phyloP scores from a whole-genome alignment of 2,797 vertebrate species.

The Nyctibius grandis region DNA sequence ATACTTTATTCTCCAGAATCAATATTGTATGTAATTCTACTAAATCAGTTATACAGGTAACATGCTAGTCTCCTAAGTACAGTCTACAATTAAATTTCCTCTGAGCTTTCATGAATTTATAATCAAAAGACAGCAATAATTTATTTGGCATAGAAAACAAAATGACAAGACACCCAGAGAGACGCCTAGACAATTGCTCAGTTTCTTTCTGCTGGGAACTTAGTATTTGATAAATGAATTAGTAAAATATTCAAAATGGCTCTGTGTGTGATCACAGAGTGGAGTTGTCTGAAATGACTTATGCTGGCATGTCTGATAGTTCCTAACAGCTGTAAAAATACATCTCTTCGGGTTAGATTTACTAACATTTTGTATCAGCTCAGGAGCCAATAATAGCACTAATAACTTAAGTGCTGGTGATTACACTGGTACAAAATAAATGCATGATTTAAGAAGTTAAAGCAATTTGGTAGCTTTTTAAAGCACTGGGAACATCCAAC shows the following conservation, averaged over 20 bases:
- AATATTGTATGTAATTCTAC: neutral
- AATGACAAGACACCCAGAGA: neutral
- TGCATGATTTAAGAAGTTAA: neutral
- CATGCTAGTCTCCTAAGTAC: neutral
- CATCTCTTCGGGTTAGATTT: neutral
- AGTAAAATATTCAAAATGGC: neutral
- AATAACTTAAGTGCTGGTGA: conserved; percentile 18
- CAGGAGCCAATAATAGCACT: neutral
- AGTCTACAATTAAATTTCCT: conserved; percentile 4
- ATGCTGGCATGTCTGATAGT: neutral
- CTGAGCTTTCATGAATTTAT: neutral
- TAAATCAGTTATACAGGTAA: neutral
- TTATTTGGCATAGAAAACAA: conserved; percentile 4
- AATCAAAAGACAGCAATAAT: conserved; percentile 6
- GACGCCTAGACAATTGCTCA: neutral
- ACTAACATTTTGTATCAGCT: neutral
- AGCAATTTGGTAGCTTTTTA: neutral
- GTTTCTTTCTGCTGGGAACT: neutral
- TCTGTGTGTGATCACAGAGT: neutral
- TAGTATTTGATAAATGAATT: conserved; percentile 16
- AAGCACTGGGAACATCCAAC: neutral
- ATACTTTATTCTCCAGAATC: neutral
- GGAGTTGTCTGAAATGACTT: neutral
- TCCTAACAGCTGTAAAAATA: neutral
- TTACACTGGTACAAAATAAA: conserved; percentile 27